Conservation (phyloP, 1,140 invertebrate genomes). For the Teleopsis dalmanni region DNA sequence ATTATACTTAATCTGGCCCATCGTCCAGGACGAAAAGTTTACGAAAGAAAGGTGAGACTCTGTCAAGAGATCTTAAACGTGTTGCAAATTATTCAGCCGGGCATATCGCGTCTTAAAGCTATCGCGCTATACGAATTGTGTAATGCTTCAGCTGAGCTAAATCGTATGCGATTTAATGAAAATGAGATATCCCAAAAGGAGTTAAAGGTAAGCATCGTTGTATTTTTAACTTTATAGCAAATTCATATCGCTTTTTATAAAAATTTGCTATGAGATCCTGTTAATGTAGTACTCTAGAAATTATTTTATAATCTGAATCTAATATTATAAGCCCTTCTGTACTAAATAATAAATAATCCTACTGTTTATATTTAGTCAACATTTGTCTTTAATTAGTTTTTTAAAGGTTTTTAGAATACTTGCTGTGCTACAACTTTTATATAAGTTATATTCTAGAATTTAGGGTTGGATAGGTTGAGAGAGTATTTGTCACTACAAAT, state of each 20-base stretch:
- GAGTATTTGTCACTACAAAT: too few species aligned
- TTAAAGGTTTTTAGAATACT: too few species aligned
- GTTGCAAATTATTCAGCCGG: conserved; percentile 60
- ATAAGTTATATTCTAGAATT: too few species aligned
- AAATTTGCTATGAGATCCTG: not conserved
- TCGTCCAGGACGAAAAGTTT: conserved; percentile 49
- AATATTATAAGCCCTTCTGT: too few species aligned
- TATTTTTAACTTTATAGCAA: too few species aligned
- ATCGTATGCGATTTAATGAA: conserved; percentile 34
- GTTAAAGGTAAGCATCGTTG: conserved; percentile 23
- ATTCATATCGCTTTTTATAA: not conserved
- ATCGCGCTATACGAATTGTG: conserved; percentile 69
- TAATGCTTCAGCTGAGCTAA: conserved; percentile 55
- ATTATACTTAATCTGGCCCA: conserved; percentile 46
- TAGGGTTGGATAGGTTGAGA: too few species aligned
- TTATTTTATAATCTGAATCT: too few species aligned
- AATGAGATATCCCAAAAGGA: conserved; percentile 18
- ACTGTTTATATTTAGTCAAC: too few species aligned
- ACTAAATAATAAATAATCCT: too few species aligned
- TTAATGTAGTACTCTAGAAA: too few species aligned
- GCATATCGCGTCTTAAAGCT: conserved; percentile 61
- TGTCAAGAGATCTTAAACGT: conserved; percentile 59
- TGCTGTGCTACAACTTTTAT: too few species aligned
- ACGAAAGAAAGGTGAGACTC: conserved; percentile 55
- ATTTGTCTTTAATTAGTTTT: too few species aligned